Conservation (phyloP, 2,797 vertebrate species). For the Hypotaenidia okinawae region DNA sequence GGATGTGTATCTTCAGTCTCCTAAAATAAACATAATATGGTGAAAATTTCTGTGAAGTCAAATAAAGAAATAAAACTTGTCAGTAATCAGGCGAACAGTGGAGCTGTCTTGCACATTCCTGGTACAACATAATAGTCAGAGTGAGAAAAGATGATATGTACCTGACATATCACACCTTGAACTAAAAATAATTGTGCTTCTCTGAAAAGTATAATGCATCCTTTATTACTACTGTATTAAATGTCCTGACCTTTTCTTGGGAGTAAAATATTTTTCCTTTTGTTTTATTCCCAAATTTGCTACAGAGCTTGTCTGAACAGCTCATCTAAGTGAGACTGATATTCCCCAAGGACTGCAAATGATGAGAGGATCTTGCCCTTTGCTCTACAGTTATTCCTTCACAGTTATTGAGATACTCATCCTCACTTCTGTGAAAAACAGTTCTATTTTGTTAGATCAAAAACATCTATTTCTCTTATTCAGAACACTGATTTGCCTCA, state of each 20-base stretch:
- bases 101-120: neutral
- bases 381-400: constrained; percentile 38
- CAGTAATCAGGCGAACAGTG: neutral
- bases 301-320: constrained; percentile 31
- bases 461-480: constrained; percentile 38
- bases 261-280: constrained; percentile 38
- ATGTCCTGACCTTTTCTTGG: neutral
- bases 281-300: constrained; percentile 32
- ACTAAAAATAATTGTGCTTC: constrained; percentile 28
- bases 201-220: neutral
- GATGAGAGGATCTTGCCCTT: constrained; percentile 48
- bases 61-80: neutral
- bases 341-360: constrained; percentile 28
- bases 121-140: neutral
- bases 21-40: neutral
- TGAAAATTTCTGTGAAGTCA: neutral
- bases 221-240: constrained; percentile 11
- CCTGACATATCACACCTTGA: neutral
- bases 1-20: neutral
- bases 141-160: neutral
- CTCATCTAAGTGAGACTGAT: constrained; percentile 50
- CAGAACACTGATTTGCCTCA: constrained; percentile 14
- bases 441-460: constrained; percentile 29
- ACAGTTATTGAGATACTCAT: constrained; percentile 27
- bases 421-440: constrained; percentile 20